phyloP scores from a whole-genome alignment of 2,888 invertebrate species.

The Geotrupes spiniger region DNA sequence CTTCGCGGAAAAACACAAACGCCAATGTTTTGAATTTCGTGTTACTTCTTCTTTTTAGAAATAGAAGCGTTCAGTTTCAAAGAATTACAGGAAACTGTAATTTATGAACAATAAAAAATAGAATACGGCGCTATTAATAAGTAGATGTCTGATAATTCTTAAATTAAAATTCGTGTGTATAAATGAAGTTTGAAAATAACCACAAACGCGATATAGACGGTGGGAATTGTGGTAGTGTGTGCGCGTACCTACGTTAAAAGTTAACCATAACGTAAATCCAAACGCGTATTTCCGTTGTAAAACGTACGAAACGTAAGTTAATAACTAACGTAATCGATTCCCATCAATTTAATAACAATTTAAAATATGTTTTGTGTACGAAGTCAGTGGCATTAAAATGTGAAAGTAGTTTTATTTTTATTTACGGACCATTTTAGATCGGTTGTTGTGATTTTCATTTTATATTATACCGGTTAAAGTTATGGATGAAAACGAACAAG shows the following conservation, averaged over 20 bases:
- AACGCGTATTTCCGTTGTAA: conserved; percentile 3
- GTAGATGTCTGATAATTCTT: conserved; percentile 9
- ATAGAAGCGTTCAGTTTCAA: too few species aligned
- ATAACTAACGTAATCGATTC: conserved; percentile 1
- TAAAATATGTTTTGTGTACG: conserved; percentile 17
- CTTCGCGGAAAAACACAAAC: too few species aligned
- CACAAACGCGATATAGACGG: conserved; percentile 26
- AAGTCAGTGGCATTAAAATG: conserved; percentile 27
- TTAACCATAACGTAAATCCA: conserved; percentile 9
- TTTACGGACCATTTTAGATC: conserved; percentile 28
- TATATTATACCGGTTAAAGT: conserved; percentile 31
- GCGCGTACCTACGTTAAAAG: conserved; percentile 16
- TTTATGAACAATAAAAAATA: too few species aligned
- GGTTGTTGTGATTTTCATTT: conserved; percentile 25
- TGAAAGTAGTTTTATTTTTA: conserved; percentile 33
- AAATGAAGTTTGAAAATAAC: conserved; percentile 32
- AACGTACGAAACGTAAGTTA: conserved; percentile 3
- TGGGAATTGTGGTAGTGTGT: conserved; percentile 25
- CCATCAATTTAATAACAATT: conserved; percentile 1
- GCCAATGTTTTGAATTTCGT: too few species aligned
- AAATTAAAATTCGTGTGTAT: conserved; percentile 20
- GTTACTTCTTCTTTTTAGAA: too few species aligned
- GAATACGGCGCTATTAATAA: too few species aligned
- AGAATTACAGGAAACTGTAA: too few species aligned
- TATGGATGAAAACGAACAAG: conserved; percentile 74